These are phyloP conservation scores for Pristiophorus japonicus DNA, from an alignment of 2,113 vertebrate species.

Conservation along the genomic window DNA sequence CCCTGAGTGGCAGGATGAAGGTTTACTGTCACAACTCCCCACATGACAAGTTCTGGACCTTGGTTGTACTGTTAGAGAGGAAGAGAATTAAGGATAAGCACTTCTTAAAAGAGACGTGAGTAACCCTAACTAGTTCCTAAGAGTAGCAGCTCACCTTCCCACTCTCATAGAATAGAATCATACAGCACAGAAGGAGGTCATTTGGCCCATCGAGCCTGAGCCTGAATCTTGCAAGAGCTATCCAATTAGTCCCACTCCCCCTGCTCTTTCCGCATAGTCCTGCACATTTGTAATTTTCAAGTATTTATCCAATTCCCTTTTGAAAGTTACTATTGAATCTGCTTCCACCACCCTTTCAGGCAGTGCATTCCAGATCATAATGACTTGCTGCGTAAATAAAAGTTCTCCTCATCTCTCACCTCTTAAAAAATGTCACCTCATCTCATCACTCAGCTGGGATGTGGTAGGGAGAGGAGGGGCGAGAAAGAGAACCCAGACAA, in stretches of 20 bases:
- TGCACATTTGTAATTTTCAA: background rate
- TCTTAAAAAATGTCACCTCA: background rate
- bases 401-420: background rate
- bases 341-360: background rate
- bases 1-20: background rate
- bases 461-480: background rate
- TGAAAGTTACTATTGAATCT: background rate
- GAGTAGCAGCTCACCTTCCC: background rate
- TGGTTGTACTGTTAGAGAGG: background rate
- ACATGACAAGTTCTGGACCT: background rate
- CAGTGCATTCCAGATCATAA: background rate
- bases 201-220: background rate
- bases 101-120: background rate
- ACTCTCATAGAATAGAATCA: background rate
- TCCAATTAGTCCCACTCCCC: background rate
- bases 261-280: background rate
- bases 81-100: background rate
- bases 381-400: background rate
- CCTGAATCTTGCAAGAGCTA: background rate
- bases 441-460: background rate
- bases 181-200: background rate
- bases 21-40: background rate
- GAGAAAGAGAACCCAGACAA: background rate
- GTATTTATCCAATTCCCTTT: background rate
- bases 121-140: background rate